Evolutionary conservation across 2,113 vertebrate species (phyloP).

Genomic region (Anas platyrhynchos): DNA sequence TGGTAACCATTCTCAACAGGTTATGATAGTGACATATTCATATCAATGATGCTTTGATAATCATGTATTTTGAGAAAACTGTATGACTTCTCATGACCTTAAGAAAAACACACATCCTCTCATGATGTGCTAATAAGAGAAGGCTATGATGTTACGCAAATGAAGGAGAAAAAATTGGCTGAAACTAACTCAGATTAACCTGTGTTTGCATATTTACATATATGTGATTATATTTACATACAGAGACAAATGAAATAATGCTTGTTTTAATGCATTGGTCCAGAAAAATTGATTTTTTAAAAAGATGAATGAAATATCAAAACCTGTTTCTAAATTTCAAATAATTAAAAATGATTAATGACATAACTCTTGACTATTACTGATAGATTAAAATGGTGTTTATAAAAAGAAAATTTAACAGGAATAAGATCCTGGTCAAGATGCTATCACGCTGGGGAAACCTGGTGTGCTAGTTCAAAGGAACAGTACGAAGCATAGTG

Average conservation of each 20-base stretch:
- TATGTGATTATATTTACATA: background rate
- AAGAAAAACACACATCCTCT: slow-evolving; percentile 10
- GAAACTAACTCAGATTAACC: background rate
- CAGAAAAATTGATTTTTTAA: background rate
- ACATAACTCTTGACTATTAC: background rate
- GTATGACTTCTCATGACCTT: slow-evolving; percentile 21
- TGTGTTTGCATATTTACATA: background rate
- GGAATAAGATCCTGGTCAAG: background rate
- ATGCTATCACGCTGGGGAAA: too few relatives aligned
- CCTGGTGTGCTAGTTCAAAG: too few relatives aligned
- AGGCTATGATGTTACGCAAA: slow-evolving; percentile 32
- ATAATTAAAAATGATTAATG: background rate
- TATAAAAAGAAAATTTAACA: background rate
- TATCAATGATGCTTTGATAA: slow-evolving; percentile 42
- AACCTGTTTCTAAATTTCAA: background rate
- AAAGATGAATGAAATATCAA: background rate
- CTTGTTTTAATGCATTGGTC: background rate
- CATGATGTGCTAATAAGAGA: slow-evolving; percentile 13
- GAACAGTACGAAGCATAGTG: too few relatives aligned
- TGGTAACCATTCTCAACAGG: background rate
- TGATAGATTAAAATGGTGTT: background rate
- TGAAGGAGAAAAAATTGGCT: background rate
- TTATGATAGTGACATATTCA: background rate
- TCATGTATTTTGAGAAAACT: background rate
- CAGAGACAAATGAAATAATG: background rate